Evolutionary conservation across 1,140 invertebrate genomes (phyloP), one percentile per base, ranked within the genome.

Genomic region (Sycophaga agraensis): DNA sequence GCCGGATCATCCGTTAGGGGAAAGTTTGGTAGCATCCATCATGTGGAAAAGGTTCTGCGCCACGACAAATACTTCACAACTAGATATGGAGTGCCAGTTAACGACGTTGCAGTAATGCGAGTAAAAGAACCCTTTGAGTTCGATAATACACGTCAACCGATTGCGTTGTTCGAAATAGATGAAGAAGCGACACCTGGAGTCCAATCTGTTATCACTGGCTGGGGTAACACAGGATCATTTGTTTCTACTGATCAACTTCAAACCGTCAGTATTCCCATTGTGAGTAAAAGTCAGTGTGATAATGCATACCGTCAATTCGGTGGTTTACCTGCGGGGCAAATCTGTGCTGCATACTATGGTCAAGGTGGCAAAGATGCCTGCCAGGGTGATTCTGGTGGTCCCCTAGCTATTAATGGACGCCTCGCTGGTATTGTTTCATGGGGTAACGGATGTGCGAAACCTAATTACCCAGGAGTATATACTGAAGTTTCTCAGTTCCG

Each of bases 71-170:
- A 82, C 68, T 65, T 73, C 17, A 35, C 46, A 24, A 66, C 64
- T 34, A 1, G 2, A 2, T 40, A 50, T 11, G 31, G 42, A 1
- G 82, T 76, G 2, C 80, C 82, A 8, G 74, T 83, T 48, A 82
- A 86, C 59, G 87, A 89, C 56, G 82, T 89, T 9, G 85, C 84
- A 0, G 61, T 89, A 74, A 22, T 83, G 59, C 49, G 73, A 42
- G 58, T 84, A 11, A 59, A 72, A 6, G 54, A 68, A n/a, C 62
- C 67, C 0, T 65, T 79, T 4, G 39, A 64, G 11, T 68, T 76
- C 37, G 67, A 72, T 19, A 46, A 66, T 12, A 61, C 64, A 17
- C 69, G 70, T 40, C 56, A 56, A 49, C 54, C 66, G 3, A 66
- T 71, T 17, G 7, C 17, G 1, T 35, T 73, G 1, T 64, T 50